Percentiles rank a stretch among this genome's conserved stretches.
Evolutionary conservation across 2,797 vertebrate genomes (phyloP).

Genomic region (Hoplostethus mediterraneus): DNA sequence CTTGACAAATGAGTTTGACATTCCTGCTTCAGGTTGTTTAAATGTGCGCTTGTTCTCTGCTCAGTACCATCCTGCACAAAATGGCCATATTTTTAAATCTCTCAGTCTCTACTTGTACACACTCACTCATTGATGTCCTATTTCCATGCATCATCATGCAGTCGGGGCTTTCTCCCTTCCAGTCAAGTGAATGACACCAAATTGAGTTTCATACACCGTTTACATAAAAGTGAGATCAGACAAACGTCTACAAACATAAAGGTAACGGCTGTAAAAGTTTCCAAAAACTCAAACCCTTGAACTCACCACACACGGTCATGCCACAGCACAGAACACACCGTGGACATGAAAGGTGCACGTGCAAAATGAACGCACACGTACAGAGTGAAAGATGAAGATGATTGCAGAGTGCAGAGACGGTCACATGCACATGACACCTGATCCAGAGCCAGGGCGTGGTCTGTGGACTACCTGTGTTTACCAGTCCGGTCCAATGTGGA

Average conservation of each 20-base stretch:
- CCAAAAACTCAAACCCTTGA: conserved; percentile 14
- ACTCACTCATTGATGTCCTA: background rate
- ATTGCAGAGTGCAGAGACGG: conserved; percentile 4
- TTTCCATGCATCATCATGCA: background rate
- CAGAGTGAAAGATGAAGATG: background rate
- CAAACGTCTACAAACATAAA: background rate
- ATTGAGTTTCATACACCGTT: no score
- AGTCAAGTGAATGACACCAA: background rate
- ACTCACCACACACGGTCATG: conserved; percentile 4
- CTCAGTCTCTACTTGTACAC: background rate
- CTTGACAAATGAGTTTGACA: no score
- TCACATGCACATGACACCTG: conserved; percentile 1
- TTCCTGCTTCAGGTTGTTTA: conserved; percentile 3
- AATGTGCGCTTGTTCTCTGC: conserved; percentile 21
- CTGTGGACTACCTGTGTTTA: background rate
- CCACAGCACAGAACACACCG: conserved; percentile 7
- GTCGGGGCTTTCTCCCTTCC: background rate
- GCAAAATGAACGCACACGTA: conserved; percentile 10
- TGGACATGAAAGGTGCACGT: background rate
- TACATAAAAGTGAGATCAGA: background rate
- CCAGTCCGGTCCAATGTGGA: no score
- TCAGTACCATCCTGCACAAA: background rate
- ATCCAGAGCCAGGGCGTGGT: conserved; percentile 33
- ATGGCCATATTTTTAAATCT: no score
- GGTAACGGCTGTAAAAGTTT: conserved; percentile 12